Percentiles rank a stretch among this genome's conserved stretches.
phyloP scores from a whole-genome alignment of 2,797 vertebrate species.

The Sternotherus odoratus region DNA sequence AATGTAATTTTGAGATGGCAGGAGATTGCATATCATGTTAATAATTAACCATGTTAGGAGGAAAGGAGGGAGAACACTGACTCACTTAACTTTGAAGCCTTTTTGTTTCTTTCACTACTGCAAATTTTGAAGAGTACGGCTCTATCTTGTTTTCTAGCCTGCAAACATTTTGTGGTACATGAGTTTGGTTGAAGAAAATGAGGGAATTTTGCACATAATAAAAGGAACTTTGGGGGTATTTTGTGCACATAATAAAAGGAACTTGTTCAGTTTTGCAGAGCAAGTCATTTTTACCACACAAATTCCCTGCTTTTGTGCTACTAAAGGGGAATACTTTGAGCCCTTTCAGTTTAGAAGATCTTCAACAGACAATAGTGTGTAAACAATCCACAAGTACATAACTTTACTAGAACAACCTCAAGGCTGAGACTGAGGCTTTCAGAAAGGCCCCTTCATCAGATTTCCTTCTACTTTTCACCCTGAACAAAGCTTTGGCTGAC shows the following conservation, averaged over 20 bases:
- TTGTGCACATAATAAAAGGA: slow-evolving; percentile 72
- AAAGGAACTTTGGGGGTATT: slow-evolving; percentile 58
- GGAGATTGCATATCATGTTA: slow-evolving; percentile 8
- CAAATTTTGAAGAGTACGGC: slow-evolving; percentile 7
- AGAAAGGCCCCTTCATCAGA: slow-evolving; percentile 81
- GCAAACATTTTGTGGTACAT: slow-evolving; percentile 50
- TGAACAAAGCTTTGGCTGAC: slow-evolving; percentile 82
- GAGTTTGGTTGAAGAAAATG: slow-evolving; percentile 15
- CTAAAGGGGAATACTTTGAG: slow-evolving; percentile 65
- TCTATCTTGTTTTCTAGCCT: slow-evolving; percentile 35
- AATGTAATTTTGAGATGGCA: not conserved
- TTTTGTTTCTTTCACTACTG: slow-evolving; percentile 26
- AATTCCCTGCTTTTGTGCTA: slow-evolving; percentile 69
- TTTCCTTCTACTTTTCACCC: slow-evolving; percentile 79
- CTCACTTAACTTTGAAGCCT: not conserved
- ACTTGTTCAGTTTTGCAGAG: slow-evolving; percentile 64
- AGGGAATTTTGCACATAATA: slow-evolving; percentile 15
- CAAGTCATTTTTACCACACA: slow-evolving; percentile 67
- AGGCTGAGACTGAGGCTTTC: slow-evolving; percentile 76
- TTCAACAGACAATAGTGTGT: slow-evolving; percentile 80
- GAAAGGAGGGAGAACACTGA: not conserved
- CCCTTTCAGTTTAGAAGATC: slow-evolving; percentile 72
- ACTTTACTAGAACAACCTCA: slow-evolving; percentile 77
- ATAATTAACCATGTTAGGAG: slow-evolving; percentile 16
- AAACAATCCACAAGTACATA: slow-evolving; percentile 78